Conservation (phyloP, 1,140 invertebrate species). For the Aphaenogaster floridana region DNA sequence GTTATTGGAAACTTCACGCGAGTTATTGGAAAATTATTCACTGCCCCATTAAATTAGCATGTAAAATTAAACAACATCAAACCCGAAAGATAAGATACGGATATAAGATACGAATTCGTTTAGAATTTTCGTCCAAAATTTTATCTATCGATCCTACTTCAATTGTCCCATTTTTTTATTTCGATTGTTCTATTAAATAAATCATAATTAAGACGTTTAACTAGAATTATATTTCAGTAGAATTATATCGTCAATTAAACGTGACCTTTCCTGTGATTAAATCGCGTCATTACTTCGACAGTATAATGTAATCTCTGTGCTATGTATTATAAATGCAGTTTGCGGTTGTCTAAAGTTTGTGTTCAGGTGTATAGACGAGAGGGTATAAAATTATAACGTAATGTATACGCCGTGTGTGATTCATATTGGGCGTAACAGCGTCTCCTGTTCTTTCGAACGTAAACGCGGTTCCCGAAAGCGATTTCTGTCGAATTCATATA, state of each 20-base stretch:
- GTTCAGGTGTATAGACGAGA: background rate
- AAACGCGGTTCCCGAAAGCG: background rate
- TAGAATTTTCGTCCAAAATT: background rate
- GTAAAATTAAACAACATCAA: constrained; percentile 39
- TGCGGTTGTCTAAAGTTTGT: constrained; percentile 24
- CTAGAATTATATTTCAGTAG: background rate
- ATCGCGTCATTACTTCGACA: background rate
- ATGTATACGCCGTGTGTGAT: background rate
- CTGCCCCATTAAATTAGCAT: constrained; percentile 41
- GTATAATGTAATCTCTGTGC: background rate
- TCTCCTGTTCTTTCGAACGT: background rate
- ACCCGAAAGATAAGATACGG: no score
- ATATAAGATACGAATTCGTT: no score
- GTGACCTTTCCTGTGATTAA: background rate
- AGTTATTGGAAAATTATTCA: constrained; percentile 58
- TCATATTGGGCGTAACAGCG: background rate
- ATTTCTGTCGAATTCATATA: constrained; percentile 37
- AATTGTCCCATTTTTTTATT: background rate
- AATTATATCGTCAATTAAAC: background rate
- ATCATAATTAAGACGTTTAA: background rate
- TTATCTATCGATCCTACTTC: background rate
- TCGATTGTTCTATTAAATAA: background rate
- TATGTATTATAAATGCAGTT: constrained; percentile 30
- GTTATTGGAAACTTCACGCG: constrained; percentile 52
- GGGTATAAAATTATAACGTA: background rate